Evolutionary conservation across 2,113 vertebrate species (phyloP).

Genomic region (Thryonomys swinderianus): DNA sequence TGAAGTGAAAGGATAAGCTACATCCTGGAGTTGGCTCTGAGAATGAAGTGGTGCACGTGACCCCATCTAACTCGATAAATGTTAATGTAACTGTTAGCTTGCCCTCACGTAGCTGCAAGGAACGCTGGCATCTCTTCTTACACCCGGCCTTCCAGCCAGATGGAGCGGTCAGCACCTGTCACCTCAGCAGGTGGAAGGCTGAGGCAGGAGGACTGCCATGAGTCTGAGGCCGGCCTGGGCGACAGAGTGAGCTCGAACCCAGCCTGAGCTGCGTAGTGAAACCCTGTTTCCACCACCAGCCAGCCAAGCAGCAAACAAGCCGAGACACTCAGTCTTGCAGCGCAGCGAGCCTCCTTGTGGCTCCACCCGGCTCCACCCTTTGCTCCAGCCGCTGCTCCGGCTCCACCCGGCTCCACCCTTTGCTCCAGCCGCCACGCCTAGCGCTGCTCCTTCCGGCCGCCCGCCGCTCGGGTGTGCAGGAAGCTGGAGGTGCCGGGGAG

Average conservation of each 20-base stretch:
- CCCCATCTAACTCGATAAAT: not conserved
- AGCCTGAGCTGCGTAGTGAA: not conserved
- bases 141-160: not conserved
- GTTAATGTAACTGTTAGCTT: not conserved
- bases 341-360: too few relatives aligned
- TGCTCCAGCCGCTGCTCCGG: not conserved
- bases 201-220: not conserved
- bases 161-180: not conserved
- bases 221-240: not conserved
- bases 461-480: conserved; percentile 26
- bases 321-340: not conserved
- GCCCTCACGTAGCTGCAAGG: not conserved
- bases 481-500: conserved; percentile 47
- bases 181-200: not conserved
- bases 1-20: not conserved
- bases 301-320: not conserved
- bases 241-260: not conserved
- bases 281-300: not conserved
- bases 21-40: not conserved
- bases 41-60: not conserved
- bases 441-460: not conserved
- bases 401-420: not conserved
- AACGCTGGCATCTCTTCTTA: not conserved
- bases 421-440: not conserved
- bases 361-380: not conserved